Conservation (phyloP, 1,140 invertebrate species). For the Diorhabda elongata region DNA sequence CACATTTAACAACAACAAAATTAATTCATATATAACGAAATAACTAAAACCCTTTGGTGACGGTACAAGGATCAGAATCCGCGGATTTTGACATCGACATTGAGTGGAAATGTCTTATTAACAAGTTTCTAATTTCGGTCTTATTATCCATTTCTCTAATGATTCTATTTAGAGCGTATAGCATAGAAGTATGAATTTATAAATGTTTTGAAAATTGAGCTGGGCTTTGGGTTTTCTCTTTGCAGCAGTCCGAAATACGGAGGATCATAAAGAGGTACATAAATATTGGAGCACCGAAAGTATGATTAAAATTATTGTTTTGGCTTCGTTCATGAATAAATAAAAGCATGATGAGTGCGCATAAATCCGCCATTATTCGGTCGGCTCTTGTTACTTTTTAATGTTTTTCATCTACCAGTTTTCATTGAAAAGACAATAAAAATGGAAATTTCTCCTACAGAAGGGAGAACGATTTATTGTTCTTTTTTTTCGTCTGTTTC, state of each 20-base stretch:
- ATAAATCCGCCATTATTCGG: slow-evolving; percentile 16
- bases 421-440: slow-evolving; percentile 23
- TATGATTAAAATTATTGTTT: slow-evolving; percentile 16
- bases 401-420: slow-evolving; percentile 19
- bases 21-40: too few relatives aligned
- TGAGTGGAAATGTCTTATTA: too few relatives aligned
- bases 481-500: too few relatives aligned
- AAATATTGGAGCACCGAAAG: slow-evolving; percentile 15
- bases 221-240: background rate
- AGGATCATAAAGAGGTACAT: slow-evolving; percentile 10
- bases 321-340: slow-evolving; percentile 16
- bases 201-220: slow-evolving; percentile 2
- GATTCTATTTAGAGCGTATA: background rate
- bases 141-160: too few relatives aligned
- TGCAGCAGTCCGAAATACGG: background rate
- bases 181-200: background rate
- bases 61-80: too few relatives aligned
- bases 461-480: background rate
- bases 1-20: too few relatives aligned
- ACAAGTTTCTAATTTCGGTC: too few relatives aligned
- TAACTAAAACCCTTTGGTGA: too few relatives aligned
- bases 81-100: too few relatives aligned
- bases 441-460: slow-evolving; percentile 19
- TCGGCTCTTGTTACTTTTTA: slow-evolving; percentile 13
- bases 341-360: slow-evolving; percentile 15